phyloP scores from a whole-genome alignment of 1,140 invertebrate genomes.

The Mamestra configurata region DNA sequence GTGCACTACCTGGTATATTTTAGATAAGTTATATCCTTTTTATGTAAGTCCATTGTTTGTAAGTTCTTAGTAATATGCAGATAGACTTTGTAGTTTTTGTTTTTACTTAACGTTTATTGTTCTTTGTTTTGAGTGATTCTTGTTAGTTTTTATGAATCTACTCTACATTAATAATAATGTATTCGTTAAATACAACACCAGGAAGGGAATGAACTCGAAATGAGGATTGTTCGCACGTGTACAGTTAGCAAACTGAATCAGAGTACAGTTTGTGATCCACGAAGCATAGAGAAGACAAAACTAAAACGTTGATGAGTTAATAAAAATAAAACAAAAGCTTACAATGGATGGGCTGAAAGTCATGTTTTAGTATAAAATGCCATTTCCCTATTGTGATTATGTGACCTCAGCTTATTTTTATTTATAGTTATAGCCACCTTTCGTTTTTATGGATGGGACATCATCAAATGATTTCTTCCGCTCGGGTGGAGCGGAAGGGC shows the following conservation, averaged over 20 bases:
- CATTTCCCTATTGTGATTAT: too few species aligned
- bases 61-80: not conserved
- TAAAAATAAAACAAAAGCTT: not conserved
- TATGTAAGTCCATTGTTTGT: not conserved
- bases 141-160: not conserved
- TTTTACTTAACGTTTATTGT: not conserved
- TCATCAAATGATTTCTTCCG: too few species aligned
- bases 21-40: not conserved
- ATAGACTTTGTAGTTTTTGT: not conserved
- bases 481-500: too few species aligned
- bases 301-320: not conserved
- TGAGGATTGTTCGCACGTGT: slow-evolving; percentile 12
- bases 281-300: slow-evolving; percentile 35
- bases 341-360: not conserved
- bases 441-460: too few species aligned
- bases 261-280: slow-evolving; percentile 34
- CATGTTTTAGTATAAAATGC: not conserved
- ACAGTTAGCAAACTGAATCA: slow-evolving; percentile 32
- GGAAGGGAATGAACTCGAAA: slow-evolving; percentile 35
- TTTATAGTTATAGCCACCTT: too few species aligned
- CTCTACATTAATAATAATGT: not conserved
- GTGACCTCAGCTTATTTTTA: too few species aligned
- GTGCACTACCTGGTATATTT: not conserved
- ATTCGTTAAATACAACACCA: not conserved
- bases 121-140: not conserved